Evolutionary conservation across 2,888 invertebrate genomes (phyloP).

Genomic region (Temnothorax ravouxi): DNA sequence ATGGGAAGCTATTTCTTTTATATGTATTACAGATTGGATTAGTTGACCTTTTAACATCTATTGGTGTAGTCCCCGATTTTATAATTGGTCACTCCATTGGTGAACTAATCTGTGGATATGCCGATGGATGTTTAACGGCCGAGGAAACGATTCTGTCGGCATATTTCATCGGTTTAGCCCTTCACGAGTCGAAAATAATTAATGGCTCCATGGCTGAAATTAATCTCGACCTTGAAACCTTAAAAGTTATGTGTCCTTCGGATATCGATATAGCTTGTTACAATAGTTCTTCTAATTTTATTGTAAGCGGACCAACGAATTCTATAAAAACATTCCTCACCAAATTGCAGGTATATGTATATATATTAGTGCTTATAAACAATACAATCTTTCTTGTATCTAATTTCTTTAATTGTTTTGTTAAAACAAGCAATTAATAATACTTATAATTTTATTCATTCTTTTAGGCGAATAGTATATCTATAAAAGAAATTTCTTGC

Average conservation of each 20-base stretch:
- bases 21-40: conserved; percentile 87
- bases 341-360: conserved; percentile 87
- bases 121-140: conserved; percentile 94
- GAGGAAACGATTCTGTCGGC: conserved; percentile 80
- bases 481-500: conserved; percentile 94
- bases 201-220: conserved; percentile 96
- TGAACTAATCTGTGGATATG: conserved; percentile 92
- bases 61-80: not conserved
- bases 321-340: conserved; percentile 90
- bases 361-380: not conserved
- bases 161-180: conserved; percentile 78
- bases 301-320: conserved; percentile 94
- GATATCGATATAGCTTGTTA: conserved; percentile 95
- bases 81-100: not conserved
- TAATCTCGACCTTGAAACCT: conserved; percentile 89
- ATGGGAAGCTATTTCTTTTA: not conserved
- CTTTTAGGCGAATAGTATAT: conserved; percentile 89
- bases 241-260: conserved; percentile 90
- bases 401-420: not conserved
- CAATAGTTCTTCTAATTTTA: conserved; percentile 94
- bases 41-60: conserved; percentile 66
- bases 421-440: not conserved
- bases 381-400: not conserved
- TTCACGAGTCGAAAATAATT: conserved; percentile 84
- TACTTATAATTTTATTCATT: not conserved